Evolutionary conservation across 2,797 vertebrate species (phyloP), one percentile per base, ranked within the genome.

Genomic region (Mormyrops boulengeri): DNA sequence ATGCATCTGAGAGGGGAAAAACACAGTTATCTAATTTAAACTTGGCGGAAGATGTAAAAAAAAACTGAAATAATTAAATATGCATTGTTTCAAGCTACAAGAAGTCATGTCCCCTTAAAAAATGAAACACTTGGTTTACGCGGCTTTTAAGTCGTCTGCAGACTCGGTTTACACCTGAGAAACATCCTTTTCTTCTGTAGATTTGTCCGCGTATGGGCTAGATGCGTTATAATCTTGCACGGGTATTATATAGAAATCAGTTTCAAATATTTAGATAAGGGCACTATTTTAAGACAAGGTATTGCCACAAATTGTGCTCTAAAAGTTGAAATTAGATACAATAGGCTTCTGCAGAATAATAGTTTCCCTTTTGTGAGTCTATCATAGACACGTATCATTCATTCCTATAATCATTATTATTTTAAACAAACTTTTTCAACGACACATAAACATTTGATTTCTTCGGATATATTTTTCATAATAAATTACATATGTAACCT

Each of bases 1-100:
- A 94, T 94, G 94, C 93, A 95, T 94, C 88, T 92, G 91, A 94
- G 94, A 92, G n/a, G 55, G 53, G n/a, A n/a, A 22, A 93, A 92
- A 94, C 92, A 93, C 91, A 92, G 91, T 90, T 91, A 90, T 91
- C 92, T 92, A 52, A 80, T 92, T 93, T 92, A 90, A 94, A 94
- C 92, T 94, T 94, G 69, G 89, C 88, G 89, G 90, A 92, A 94
- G 90, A 93, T 93, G 92, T 85, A 89, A 91, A 93, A 92, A 91
- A 93, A 92, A 93, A 92, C 89, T 89, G 60, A 93, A 92, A 93
- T 90, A 93, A 93, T 87, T 88, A 57, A 88, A 91, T 87, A 44
- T 88, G 91, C 91, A 93, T 92, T 92, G 93, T 92, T 84, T 41
- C 90, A 92, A 91, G 91, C 93, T 93, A 92, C 53, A 12, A 88